phyloP scores from a whole-genome alignment of 23 tunicate species.

The Corella eumyota region DNA sequence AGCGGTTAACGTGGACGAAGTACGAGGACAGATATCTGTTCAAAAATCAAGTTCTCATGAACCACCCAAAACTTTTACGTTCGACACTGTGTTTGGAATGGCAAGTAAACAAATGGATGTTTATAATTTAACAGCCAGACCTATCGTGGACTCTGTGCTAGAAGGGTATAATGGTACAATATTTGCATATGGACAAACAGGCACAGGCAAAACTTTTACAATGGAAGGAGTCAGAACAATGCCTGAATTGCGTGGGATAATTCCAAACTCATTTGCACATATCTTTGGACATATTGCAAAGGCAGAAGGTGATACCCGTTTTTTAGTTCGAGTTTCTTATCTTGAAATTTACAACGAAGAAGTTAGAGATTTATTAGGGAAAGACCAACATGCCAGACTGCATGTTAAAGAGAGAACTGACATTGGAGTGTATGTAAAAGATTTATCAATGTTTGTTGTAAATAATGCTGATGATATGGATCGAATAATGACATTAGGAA shows the following conservation, averaged over 20 bases:
- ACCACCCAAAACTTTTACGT: slow-evolving; percentile 87
- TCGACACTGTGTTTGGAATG: slow-evolving; percentile 89
- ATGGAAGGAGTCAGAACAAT: slow-evolving; percentile 91
- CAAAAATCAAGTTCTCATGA: slow-evolving; percentile 49
- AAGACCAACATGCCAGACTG: slow-evolving; percentile 68
- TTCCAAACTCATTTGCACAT: slow-evolving; percentile 98
- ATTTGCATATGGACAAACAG: slow-evolving; percentile 99
- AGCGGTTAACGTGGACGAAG: slow-evolving; percentile 80
- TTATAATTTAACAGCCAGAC: slow-evolving; percentile 92
- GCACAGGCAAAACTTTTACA: slow-evolving; percentile 97
- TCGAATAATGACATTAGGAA: slow-evolving; percentile 84
- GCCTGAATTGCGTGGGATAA: slow-evolving; percentile 88
- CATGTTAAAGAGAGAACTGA: slow-evolving; percentile 96
- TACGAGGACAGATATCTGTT: slow-evolving; percentile 74
- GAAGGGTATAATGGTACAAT: slow-evolving; percentile 99
- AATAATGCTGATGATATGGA: slow-evolving; percentile 99
- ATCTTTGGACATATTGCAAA: slow-evolving; percentile 96
- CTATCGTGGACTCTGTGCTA: slow-evolving; percentile 91
- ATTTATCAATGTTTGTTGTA: slow-evolving; percentile 85
- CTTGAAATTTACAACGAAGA: slow-evolving; percentile 97
- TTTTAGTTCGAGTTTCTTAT: slow-evolving; percentile 89
- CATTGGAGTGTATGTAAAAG: slow-evolving; percentile 94
- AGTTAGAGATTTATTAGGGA: slow-evolving; percentile 91
- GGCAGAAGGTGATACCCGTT: slow-evolving; percentile 75
- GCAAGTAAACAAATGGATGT: slow-evolving; percentile 98